Conservation (phyloP, 1,140 invertebrate species). For the Heliconius congener region DNA sequence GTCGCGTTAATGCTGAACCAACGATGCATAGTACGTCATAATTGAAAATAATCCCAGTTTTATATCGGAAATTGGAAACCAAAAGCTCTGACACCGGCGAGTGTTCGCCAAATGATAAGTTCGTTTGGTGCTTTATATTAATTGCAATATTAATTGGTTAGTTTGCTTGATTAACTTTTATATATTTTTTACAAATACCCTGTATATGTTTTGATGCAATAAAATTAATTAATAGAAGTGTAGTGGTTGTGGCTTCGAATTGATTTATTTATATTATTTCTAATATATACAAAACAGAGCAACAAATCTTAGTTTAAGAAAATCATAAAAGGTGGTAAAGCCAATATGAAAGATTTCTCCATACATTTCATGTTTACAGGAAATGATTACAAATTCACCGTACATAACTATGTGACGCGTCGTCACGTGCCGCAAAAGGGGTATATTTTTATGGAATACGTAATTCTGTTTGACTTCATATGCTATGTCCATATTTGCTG, state of each 20-base stretch:
- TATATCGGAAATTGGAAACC: constrained; percentile 48
- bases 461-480: constrained; percentile 81
- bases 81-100: constrained; percentile 34
- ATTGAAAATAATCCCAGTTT: constrained; percentile 53
- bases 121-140: constrained; percentile 34
- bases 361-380: constrained; percentile 23
- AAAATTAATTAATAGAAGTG: neutral
- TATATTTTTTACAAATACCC: neutral
- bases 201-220: neutral
- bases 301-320: neutral
- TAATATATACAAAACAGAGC: too few species aligned
- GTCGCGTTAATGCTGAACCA: constrained; percentile 28
- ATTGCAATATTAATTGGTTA: constrained; percentile 25
- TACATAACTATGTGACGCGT: constrained; percentile 44
- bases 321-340: neutral
- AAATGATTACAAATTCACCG: constrained; percentile 42
- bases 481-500: constrained; percentile 80
- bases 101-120: constrained; percentile 32
- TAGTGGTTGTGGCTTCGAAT: too few species aligned
- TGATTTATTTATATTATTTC: too few species aligned
- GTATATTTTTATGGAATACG: constrained; percentile 81
- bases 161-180: neutral
- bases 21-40: constrained; percentile 42
- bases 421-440: constrained; percentile 71
- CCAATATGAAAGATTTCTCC: constrained; percentile 18